Percentiles rank a stretch among this genome's conserved stretches.
Evolutionary conservation across 2,888 invertebrate genomes (phyloP).

Genomic region (Asteroscopus sphinx): DNA sequence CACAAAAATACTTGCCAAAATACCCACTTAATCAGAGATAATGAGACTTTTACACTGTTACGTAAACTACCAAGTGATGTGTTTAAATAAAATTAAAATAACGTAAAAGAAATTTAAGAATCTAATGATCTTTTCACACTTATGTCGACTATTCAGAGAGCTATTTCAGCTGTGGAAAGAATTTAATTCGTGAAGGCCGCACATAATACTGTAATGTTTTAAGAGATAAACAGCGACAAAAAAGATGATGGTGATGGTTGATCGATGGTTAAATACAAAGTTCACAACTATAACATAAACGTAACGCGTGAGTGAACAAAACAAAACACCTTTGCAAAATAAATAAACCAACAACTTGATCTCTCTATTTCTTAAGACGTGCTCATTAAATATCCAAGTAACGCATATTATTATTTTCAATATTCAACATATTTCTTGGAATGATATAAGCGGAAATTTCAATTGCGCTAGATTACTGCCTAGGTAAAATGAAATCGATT

Average conservation of each 20-base stretch:
- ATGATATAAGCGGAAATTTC: not conserved
- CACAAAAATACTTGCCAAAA: conserved; percentile 62
- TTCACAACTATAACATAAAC: conserved; percentile 10
- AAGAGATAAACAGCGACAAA: not conserved
- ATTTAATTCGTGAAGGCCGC: conserved; percentile 32
- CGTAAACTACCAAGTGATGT: conserved; percentile 34
- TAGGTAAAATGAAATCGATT: conserved; percentile 54
- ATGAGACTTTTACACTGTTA: conserved; percentile 39
- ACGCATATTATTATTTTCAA: not conserved
- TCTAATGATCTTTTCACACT: conserved; percentile 32
- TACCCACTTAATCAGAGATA: conserved; percentile 52
- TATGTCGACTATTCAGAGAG: conserved; percentile 23
- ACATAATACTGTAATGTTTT: not conserved
- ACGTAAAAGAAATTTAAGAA: conserved; percentile 38
- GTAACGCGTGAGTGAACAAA: too few relatives aligned
- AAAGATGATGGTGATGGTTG: not conserved
- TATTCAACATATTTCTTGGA: not conserved
- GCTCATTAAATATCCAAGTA: not conserved
- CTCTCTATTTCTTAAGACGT: too few relatives aligned
- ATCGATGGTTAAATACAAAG: conserved; percentile 26
- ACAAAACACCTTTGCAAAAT: conserved; percentile 1
- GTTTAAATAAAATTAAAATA: conserved; percentile 34
- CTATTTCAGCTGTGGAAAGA: conserved; percentile 43
- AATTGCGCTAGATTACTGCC: conserved; percentile 14
- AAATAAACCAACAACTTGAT: too few relatives aligned